Evolutionary conservation across 1,140 invertebrate species (phyloP), one percentile per base, ranked within the genome.

Genomic region (Aphidius ervi): DNA sequence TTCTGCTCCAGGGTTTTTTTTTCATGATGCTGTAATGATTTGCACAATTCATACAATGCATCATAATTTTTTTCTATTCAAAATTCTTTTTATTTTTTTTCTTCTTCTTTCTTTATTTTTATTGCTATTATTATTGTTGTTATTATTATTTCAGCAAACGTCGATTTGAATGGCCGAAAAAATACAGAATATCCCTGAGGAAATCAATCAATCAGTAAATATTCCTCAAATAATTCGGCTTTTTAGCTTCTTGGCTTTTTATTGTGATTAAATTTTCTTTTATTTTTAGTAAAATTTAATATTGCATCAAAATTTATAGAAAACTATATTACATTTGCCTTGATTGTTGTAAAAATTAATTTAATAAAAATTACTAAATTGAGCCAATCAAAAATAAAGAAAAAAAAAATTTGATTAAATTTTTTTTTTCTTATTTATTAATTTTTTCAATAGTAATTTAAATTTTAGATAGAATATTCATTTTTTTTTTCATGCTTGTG

Each of bases 131-230:
- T 58, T 61, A 16, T 39, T 57, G 5, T 23, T 46, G 54, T 23
- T 50, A 23, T 62, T 56, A 55, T 64, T 58, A 31, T 64, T 66
- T 62, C 60, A 67, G 66, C 53, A 64, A 52, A 59, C 58, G 46
- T 52, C 62, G 42, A 41, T 63, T 62, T 46, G 49, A 43, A 42
- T 68, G 64, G 67, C 58, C 58, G 37, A 66, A 63, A 64, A 65
- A 64, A 63, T 68, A 68, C 61, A 62, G 64, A 66, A 48, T 66
- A 53, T 64, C 67, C 47, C 46, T 66, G 58, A 68, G 64, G 59
- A 64, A 68, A 40, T 63, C 56, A 9, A 59, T 61, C 54, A 66
- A 66, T 62, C 56, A 64, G 64, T 68, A 66, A 68, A 66, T 67
- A 62, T 58, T 47, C 46, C 20, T 53, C 39, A 45, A 46, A 61